Conservation (phyloP, 2,113 vertebrate species). For the Brienomyrus brachyistius region DNA sequence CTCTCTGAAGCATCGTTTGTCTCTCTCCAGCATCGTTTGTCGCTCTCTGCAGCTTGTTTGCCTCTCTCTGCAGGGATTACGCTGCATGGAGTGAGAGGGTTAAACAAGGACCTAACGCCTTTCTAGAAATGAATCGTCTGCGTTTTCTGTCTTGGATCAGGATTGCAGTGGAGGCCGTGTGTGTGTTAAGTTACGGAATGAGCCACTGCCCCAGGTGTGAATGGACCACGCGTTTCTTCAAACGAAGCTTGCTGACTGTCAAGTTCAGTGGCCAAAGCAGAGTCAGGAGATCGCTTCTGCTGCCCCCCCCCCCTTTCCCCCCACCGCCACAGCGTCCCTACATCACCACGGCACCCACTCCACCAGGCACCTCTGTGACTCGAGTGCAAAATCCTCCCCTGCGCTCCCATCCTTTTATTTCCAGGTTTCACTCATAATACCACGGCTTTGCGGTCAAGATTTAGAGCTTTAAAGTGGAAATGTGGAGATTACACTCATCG, state of each 20-base stretch:
- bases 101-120: not conserved
- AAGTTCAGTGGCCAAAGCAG: not conserved
- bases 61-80: not conserved
- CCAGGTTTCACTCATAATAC: constrained; percentile 22
- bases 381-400: not conserved
- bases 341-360: not conserved
- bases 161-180: not conserved
- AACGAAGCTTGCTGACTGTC: not conserved
- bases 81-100: not conserved
- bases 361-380: not conserved
- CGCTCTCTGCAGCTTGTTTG: not conserved
- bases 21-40: not conserved
- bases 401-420: constrained; percentile 27
- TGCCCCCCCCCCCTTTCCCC: not conserved
- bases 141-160: not conserved
- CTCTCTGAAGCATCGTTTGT: not conserved
- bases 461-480: constrained; percentile 41
- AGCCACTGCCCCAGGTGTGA: not conserved
- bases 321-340: not conserved
- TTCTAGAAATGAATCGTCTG: not conserved
- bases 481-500: constrained; percentile 27
- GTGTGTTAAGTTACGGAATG: not conserved
- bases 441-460: constrained; percentile 31
- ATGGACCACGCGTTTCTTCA: not conserved
- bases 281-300: not conserved